Base-by-base conservation (phyloP, 2,888 invertebrate genomes). In the Villa cingulata region DNA sequence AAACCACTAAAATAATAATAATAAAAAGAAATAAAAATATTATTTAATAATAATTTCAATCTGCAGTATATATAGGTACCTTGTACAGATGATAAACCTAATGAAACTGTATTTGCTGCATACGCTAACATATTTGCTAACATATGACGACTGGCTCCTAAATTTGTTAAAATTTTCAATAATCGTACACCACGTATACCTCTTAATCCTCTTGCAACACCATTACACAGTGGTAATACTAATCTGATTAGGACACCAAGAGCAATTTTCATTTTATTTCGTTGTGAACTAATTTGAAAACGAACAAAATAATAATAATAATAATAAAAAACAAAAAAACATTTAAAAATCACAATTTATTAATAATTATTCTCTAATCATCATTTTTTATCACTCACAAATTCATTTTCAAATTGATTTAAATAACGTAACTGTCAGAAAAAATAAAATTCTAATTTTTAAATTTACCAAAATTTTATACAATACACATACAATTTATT, bases 41-140 rank as follows among this genome's bases (percentile, higher is more conserved):
- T 34, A 9, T 34, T 34, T 34, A 9, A 12, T 15, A 34, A 7
- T 34, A 4, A 34, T 15, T 9, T 34, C n/a, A 23, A 23, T 23
- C 23, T 23, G 23, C 4, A 23, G 7, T 23, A 6, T 23, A 23
- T 23, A 6, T 23, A 6, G 23, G 54, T 52, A 68, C 69, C 68
- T 58, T 69, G 69, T 32, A 68, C 68, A 1, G 65, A 64, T 18
- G 68, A 68, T 20, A 55, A 45, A 50, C 67, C 63, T 55, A 67
- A 51, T 23, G 68, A 69, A 48, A 69, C 62, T 6, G 63, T 66
- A 50, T 68, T 69, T 15, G 68, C 68, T 3, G 65, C 68, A 56
- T 62, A 68, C 10, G 68, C 68, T 36, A 69, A 53, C 52, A 67
- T 51, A 56, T 66, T 66, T 44, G 66, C 62, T 32, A 68, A 53